Evolutionary conservation across 2,113 vertebrate genomes (phyloP).

Genomic region (Macaca fascicularis): T2T-MFA8v1.1 NC_088376.1:29070501-29071000

Average conservation of each 20-base stretch:
- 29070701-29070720: background rate
- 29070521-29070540: background rate
- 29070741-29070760: background rate
- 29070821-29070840: background rate
- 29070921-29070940: slow-evolving; percentile 2
- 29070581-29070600: background rate
- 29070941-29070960: background rate
- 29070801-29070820: background rate
- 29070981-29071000: background rate
- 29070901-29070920: background rate
- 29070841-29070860: slow-evolving; percentile 10
- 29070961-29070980: background rate
- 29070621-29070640: background rate
- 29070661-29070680: background rate
- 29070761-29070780: background rate
- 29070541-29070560: background rate
- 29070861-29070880: background rate
- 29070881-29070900: background rate
- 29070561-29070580: background rate
- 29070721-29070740: background rate
- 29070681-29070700: background rate
- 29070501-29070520: background rate
- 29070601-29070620: background rate
- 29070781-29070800: background rate
- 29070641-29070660: background rate